These are phyloP conservation scores for Pterobdella sp. DNA, from an alignment of 2,888 invertebrate genomes.

Conservation along the genomic window DNA sequence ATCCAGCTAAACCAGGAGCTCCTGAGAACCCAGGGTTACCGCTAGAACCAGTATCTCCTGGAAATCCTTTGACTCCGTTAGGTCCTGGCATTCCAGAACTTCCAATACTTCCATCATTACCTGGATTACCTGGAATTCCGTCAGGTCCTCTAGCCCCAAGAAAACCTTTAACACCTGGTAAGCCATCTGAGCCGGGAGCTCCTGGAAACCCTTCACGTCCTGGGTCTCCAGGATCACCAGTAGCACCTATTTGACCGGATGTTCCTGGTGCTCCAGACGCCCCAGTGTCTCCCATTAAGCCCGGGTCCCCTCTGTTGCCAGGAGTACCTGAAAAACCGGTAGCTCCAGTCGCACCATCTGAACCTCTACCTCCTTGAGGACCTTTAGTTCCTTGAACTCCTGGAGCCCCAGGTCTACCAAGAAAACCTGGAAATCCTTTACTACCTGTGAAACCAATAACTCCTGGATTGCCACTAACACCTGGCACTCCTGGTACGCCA, in stretches of 20 bases:
- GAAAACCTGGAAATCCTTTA: not conserved
- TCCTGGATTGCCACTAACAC: slow-evolving; percentile 11
- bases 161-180: not conserved
- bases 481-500: slow-evolving; percentile 11
- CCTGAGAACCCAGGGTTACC: slow-evolving; percentile 8
- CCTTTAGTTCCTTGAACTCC: not conserved
- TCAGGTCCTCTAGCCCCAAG: slow-evolving; percentile 6
- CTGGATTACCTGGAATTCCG: slow-evolving; percentile 8
- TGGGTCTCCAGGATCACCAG: not conserved
- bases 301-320: not conserved
- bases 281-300: not conserved
- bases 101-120: slow-evolving; percentile 1
- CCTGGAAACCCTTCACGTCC: slow-evolving; percentile 8
- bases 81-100: not conserved
- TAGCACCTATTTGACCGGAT: not conserved
- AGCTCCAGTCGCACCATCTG: slow-evolving; percentile 9
- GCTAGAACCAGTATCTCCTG: slow-evolving; percentile 8
- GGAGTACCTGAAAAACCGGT: not conserved
- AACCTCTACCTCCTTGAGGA: not conserved
- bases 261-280: not conserved
- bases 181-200: not conserved
- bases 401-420: not conserved
- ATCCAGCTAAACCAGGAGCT: not conserved
- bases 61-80: not conserved
- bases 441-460: slow-evolving; percentile 18